Conservation (phyloP, 2,888 invertebrate species). For the Deilephila elpenor region DNA sequence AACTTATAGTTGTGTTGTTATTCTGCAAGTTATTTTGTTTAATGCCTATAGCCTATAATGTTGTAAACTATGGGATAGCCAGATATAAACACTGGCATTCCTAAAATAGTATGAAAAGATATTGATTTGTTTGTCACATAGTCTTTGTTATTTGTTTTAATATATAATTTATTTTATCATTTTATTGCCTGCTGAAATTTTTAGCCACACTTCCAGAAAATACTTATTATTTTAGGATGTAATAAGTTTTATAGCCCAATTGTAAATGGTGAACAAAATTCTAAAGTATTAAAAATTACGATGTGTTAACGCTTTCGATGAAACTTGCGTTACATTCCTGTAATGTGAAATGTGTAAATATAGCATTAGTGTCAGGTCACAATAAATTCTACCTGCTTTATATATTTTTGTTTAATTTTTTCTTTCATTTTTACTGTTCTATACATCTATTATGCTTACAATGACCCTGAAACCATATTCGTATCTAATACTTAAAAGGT, state of each 20-base stretch:
- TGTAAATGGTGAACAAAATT: slow-evolving; percentile 1
- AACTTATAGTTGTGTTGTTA: not conserved
- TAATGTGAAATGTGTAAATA: slow-evolving; percentile 74
- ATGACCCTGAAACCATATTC: no score
- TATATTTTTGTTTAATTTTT: slow-evolving; percentile 44
- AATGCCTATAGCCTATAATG: not conserved
- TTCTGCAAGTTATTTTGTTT: slow-evolving; percentile 11
- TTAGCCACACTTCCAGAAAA: not conserved
- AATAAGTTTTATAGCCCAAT: slow-evolving; percentile 10
- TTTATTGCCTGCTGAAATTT: not conserved
- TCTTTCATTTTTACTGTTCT: not conserved
- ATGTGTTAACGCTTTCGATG: slow-evolving; percentile 14
- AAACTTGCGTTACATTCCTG: slow-evolving; percentile 67
- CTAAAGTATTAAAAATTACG: slow-evolving; percentile 11
- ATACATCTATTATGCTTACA: no score
- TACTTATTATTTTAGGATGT: not conserved
- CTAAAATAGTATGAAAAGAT: not conserved
- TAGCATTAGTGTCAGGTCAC: slow-evolving; percentile 75
- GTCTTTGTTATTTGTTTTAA: slow-evolving; percentile 8
- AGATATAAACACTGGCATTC: not conserved
- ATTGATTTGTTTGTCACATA: not conserved
- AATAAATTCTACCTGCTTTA: slow-evolving; percentile 71
- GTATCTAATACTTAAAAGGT: no score
- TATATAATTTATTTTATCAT: slow-evolving; percentile 18
- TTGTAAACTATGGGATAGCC: not conserved